phyloP scores from a whole-genome alignment of 2,113 vertebrate species.

The Reinhardtius hippoglossoides region DNA sequence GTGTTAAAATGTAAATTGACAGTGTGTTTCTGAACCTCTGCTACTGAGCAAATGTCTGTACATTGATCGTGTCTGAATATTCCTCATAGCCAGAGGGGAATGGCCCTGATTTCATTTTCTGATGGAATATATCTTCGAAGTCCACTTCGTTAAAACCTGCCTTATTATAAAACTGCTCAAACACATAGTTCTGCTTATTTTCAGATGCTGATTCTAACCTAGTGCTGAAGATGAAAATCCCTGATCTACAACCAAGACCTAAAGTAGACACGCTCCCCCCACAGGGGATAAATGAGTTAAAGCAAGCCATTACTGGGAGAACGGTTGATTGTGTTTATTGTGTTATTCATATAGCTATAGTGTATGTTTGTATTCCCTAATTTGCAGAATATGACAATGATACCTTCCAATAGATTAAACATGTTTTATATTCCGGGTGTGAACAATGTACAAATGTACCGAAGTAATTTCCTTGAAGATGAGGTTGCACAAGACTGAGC shows the following conservation, averaged over 20 bases:
- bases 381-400: too few relatives aligned
- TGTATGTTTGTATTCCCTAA: not conserved
- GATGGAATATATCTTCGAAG: slow-evolving; percentile 4
- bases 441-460: not conserved
- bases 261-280: slow-evolving; percentile 35
- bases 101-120: slow-evolving; percentile 29
- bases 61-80: slow-evolving; percentile 6
- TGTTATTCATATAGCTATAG: not conserved
- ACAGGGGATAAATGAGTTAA: slow-evolving; percentile 53
- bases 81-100: not conserved
- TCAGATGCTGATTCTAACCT: slow-evolving; percentile 31
- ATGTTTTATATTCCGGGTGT: not conserved
- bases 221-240: slow-evolving; percentile 49
- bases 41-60: not conserved
- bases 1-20: slow-evolving; percentile 24
- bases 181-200: slow-evolving; percentile 5
- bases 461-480: too few relatives aligned
- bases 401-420: too few relatives aligned
- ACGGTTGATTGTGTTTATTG: not conserved
- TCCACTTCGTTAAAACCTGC: slow-evolving; percentile 17
- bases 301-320: slow-evolving; percentile 32
- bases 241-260: slow-evolving; percentile 47
- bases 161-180: slow-evolving; percentile 17
- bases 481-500: too few relatives aligned
- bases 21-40: slow-evolving; percentile 3